Conservation (phyloP, 2,797 vertebrate genomes). For the Chaenodraco wilsoni region DNA sequence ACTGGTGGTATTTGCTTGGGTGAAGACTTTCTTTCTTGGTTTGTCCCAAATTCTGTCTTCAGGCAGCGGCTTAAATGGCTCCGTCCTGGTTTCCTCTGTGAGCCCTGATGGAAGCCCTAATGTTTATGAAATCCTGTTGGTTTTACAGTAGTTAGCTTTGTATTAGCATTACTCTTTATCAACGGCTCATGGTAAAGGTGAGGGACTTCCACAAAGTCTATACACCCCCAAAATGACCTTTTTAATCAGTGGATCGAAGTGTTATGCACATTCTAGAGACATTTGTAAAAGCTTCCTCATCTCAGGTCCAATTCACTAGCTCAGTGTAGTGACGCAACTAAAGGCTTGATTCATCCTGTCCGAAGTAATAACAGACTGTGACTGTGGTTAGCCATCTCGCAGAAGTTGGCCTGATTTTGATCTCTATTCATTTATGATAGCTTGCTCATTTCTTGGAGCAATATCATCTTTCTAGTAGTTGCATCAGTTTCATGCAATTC, state of each 20-base stretch:
- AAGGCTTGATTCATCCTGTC: conserved; percentile 2
- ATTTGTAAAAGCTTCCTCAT: not conserved
- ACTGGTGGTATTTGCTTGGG: conserved; percentile 8
- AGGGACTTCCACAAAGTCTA: not conserved
- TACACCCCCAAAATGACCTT: not conserved
- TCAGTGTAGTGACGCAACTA: not conserved
- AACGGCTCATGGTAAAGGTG: conserved; percentile 2
- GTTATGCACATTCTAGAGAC: not conserved
- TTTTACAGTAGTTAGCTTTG: conserved; percentile 17
- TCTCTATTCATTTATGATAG: conserved; percentile 69
- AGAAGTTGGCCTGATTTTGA: conserved; percentile 58
- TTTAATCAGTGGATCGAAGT: not conserved
- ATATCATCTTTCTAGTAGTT: conserved; percentile 78
- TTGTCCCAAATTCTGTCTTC: not conserved
- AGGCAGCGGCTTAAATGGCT: not conserved
- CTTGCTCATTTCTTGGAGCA: conserved; percentile 65
- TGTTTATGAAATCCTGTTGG: conserved; percentile 1
- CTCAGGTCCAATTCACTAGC: not conserved
- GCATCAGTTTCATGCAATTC: conserved; percentile 74
- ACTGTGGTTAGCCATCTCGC: conserved; percentile 46
- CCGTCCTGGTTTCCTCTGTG: conserved; percentile 2
- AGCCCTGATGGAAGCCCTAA: conserved; percentile 13
- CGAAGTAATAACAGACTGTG: conserved; percentile 49
- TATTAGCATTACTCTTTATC: conserved; percentile 6
- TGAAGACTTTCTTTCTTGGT: conserved; percentile 7